Evolutionary conservation across 2,888 invertebrate species (phyloP), one percentile per base, ranked within the genome.

Genomic region (Campopleginae sp.): DNA sequence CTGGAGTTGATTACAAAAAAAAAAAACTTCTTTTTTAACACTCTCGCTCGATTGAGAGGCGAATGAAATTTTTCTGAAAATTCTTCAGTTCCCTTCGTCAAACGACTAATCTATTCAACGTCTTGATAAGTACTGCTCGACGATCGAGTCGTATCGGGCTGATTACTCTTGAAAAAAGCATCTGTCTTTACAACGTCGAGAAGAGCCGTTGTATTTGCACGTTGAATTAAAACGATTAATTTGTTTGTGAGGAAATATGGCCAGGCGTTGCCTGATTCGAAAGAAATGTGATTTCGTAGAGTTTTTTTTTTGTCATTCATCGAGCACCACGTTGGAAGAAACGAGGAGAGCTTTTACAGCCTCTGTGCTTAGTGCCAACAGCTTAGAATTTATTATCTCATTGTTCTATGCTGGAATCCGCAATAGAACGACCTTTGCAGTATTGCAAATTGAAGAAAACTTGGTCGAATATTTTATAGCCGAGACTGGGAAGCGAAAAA

Each of bases 61-160:
- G 14, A 58, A 58, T 5, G 14, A 3, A 17, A 6, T 58, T 27
- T 61, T 61, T n/a, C 51, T 38, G 12, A 38, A 44, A 27, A 42
- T 27, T 27, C 17, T 61, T 65, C 38, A 66, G 19, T 70, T 76
- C 33, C 27, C 17, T 54, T 61, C 23, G 23, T 38, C n/a, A 6
- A 23, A 33, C 42, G 6, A 77, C 19, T 65, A n/a, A 19, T 51
- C 68, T 42, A 70, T 66, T 48, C 74, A 70, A 70, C 33, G 33
- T 38, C 38, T 19, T 42, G 76, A 76, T 48, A 48, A 66, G 74
- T 58, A 54, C 71, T 42, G 27, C 63, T 61, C n/a, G 51, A 70
- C 33, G 61, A 27, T 58, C 48, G n/a, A 48, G 10, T 17, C 42
- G 54, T 75, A 71, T 75, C 83, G 31, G 27, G 23, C 54, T 63